Conservation (phyloP, 2,888 invertebrate species). For the Ophraella communa region DNA sequence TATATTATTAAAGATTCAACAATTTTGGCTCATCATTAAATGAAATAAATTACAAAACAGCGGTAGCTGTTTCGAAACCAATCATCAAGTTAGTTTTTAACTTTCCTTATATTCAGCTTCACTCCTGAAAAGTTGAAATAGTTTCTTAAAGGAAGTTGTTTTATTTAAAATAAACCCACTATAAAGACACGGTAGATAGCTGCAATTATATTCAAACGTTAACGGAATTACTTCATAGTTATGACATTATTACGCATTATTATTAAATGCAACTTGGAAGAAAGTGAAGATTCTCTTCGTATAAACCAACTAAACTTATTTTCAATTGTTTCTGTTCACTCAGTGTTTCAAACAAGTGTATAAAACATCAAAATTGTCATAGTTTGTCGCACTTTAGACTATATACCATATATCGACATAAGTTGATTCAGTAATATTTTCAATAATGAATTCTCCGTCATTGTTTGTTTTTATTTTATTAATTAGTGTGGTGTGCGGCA, state of each 20-base stretch:
- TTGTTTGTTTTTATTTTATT: conserved; percentile 8
- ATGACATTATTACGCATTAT: conserved; percentile 16
- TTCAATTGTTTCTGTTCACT: conserved; percentile 52
- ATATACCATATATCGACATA: background rate
- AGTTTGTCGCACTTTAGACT: conserved; percentile 2
- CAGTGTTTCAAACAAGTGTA: conserved; percentile 54
- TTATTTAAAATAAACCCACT: too few species aligned
- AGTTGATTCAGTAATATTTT: background rate
- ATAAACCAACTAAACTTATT: conserved; percentile 48
- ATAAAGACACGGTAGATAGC: too few species aligned
- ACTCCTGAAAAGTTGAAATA: too few species aligned
- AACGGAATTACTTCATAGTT: conserved; percentile 3
- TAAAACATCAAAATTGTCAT: conserved; percentile 33
- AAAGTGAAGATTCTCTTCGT: conserved; percentile 44
- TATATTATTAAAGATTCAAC: too few species aligned
- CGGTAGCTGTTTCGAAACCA: too few species aligned
- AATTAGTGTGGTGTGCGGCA: conserved; percentile 34
- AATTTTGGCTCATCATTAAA: too few species aligned
- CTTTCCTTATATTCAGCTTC: too few species aligned
- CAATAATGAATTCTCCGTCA: conserved; percentile 10
- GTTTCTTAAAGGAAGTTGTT: too few species aligned
- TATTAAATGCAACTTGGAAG: conserved; percentile 31
- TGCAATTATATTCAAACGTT: background rate
- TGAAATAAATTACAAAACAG: too few species aligned
- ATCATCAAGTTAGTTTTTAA: too few species aligned